A percentile compares a stretch with the other conserved stretches of the same genome.
Evolutionary conservation across 2,888 invertebrate genomes (phyloP).

Genomic region (Pyrgus malvae): DNA sequence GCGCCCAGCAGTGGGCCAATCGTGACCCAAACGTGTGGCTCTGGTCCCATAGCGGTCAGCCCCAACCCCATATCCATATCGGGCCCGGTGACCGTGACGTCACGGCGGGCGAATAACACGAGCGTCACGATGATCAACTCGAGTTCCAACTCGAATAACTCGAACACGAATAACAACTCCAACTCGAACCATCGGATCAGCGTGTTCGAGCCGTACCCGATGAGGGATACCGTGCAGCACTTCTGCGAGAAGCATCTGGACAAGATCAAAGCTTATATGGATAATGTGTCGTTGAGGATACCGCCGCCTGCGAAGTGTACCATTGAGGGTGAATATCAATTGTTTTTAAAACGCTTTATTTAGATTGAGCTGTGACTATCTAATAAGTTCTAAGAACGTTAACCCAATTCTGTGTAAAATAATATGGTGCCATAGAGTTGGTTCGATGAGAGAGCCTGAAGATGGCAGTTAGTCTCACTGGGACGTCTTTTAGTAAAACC

Average conservation of each 20-base stretch:
- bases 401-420: too few species aligned
- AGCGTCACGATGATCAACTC: conserved; percentile 88
- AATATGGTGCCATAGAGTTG: too few species aligned
- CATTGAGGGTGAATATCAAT: conserved; percentile 88
- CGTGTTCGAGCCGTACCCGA: conserved; percentile 94
- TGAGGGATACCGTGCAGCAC: conserved; percentile 95
- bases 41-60: conserved; percentile 11
- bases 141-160: conserved; percentile 35
- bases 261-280: conserved; percentile 95
- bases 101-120: conserved; percentile 86
- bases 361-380: too few species aligned
- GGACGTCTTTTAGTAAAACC: too few species aligned
- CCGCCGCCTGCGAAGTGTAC: conserved; percentile 97
- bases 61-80: conserved; percentile 28
- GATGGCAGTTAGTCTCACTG: too few species aligned
- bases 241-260: conserved; percentile 97
- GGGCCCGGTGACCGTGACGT: conserved; percentile 57
- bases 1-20: conserved; percentile 33
- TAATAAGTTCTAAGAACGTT: too few species aligned
- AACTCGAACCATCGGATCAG: conserved; percentile 85
- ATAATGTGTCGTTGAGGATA: conserved; percentile 90
- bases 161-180: conserved; percentile 37
- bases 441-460: too few species aligned
- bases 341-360: too few species aligned
- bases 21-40: not conserved